Evolutionary conservation across 35 echinoderm and acorn worm genomes (phyloP), one percentile per base, ranked within the genome.

Genomic region (Acanthaster planci): DNA sequence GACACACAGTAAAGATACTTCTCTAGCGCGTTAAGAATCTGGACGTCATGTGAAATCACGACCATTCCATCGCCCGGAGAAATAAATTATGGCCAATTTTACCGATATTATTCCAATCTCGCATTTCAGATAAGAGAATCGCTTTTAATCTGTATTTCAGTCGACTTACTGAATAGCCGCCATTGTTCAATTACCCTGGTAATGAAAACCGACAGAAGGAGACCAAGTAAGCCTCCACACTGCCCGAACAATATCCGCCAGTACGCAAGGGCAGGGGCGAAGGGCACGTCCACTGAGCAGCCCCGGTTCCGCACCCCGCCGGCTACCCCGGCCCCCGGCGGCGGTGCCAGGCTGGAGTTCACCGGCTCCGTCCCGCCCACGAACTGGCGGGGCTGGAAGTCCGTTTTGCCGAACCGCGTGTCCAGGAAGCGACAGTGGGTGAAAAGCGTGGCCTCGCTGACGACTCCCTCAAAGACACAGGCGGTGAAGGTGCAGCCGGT

Each of bases 331-430:
- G 56, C 27, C 10, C 56, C 56, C 56, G 19, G 56, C 26, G 10
- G 34, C 12, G 42, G 4, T 47, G 42, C 42, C 12, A 47, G 42
- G 26, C 26, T 31, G 29, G 64, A 30, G 23, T 72, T 72, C 26
- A 72, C 64, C 26, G 30, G 34, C 64, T 72, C 64, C 42, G 42
- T 47, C 10, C 64, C 15, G 23, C 64, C 34, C 18, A 72, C 64
- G 64, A 72, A 72, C 64, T 72, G 64, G 26, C 64, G 15, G 4
- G 42, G 64, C n/a, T 72, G 64, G 64, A 72, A 35, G 64, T 72
- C 64, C 64, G 64, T 35, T 19, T 72, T 34, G 14, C 2, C 14
- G 64, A 72, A 72, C 2, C 26, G 8, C 64, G 64, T 72, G 15
- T 30, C 30, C 26, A 72, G 21, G 64, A 72, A 72, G 23, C 0